Conservation (phyloP, 2,888 invertebrate species). For the Diaphora mendica region DNA sequence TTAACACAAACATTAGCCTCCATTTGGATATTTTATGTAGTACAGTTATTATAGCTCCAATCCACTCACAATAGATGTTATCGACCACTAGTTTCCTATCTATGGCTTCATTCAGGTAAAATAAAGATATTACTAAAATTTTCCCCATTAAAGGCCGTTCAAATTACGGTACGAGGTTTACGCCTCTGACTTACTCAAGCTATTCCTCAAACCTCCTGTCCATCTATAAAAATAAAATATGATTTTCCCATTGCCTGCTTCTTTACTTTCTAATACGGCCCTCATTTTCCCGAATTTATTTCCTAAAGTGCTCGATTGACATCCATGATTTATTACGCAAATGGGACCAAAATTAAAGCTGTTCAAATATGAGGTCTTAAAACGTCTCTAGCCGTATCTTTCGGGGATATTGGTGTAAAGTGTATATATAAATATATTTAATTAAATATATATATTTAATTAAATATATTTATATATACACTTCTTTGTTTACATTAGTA, state of each 20-base stretch:
- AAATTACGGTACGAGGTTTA: neutral
- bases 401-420: neutral
- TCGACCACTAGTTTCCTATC: neutral
- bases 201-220: neutral
- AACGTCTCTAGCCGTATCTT: neutral
- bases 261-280: neutral
- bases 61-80: neutral
- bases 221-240: neutral
- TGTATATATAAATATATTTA: neutral
- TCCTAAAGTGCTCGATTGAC: neutral
- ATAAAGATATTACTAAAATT: neutral
- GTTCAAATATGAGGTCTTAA: neutral
- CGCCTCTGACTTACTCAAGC: neutral
- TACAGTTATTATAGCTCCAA: neutral
- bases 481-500: neutral
- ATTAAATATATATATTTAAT: too few species aligned
- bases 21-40: neutral
- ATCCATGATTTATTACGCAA: neutral
- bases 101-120: neutral
- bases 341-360: neutral
- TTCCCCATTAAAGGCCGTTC: neutral
- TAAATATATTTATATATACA: too few species aligned
- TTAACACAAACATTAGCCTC: conserved; percentile 13
- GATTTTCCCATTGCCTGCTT: neutral
- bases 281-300: neutral